These are phyloP conservation scores for Isoperla grammatica DNA, from an alignment of 2,888 invertebrate species.

Conservation along the genomic window DNA sequence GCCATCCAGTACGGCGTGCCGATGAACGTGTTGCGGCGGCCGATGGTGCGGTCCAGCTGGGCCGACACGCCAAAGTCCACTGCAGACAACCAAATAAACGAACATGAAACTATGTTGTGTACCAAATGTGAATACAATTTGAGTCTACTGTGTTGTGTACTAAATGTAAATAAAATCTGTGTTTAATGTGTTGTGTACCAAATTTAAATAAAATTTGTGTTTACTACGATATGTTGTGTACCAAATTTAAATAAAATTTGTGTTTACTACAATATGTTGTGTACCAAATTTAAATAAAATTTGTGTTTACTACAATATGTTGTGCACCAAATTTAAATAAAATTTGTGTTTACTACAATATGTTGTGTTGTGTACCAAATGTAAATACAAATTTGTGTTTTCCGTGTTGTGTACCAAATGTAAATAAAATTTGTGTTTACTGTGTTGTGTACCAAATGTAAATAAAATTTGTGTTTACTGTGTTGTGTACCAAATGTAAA, in stretches of 20 bases:
- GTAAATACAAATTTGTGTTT: no score
- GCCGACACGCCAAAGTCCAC: slow-evolving; percentile 99
- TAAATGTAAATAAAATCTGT: neutral
- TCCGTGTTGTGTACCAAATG: neutral
- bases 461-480: neutral
- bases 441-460: neutral
- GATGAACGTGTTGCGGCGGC: slow-evolving; percentile 97
- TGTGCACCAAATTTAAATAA: neutral
- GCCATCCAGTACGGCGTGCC: slow-evolving; percentile 99
- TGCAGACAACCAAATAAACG: slow-evolving; percentile 40
- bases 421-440: neutral
- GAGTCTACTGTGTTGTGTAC: neutral
- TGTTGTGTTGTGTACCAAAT: no score
- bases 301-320: no score
- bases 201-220: no score
- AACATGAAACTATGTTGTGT: neutral
- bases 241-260: no score
- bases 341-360: neutral
- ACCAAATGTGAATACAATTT: neutral
- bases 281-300: no score
- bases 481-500: no score
- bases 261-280: no score
- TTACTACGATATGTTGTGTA: no score
- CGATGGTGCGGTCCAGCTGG: slow-evolving; percentile 97
- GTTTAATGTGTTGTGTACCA: neutral